Conservation (phyloP, 2,797 vertebrate genomes). For the Hippocampus kuda region DNA sequence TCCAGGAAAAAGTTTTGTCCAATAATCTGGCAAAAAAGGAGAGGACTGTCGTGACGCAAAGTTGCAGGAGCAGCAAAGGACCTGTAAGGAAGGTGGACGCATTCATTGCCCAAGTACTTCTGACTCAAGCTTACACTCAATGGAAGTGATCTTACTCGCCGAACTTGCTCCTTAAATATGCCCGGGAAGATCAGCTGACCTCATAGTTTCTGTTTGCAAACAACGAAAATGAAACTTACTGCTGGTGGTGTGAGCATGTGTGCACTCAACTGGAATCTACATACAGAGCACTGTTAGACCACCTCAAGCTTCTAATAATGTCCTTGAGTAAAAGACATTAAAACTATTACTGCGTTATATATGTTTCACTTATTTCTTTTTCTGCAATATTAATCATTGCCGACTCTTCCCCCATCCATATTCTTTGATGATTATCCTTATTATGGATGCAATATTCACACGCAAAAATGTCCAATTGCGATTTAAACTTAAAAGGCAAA, state of each 20-base stretch:
- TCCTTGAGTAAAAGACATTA: background rate
- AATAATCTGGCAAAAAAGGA: slow-evolving; percentile 16
- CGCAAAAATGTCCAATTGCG: no score
- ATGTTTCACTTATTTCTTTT: background rate
- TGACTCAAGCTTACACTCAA: background rate
- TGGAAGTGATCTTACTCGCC: background rate
- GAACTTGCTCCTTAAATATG: background rate
- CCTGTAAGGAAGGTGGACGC: slow-evolving; percentile 14
- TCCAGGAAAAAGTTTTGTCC: slow-evolving; percentile 18
- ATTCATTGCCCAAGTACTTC: slow-evolving; percentile 18
- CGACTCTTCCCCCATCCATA: background rate
- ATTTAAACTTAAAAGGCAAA: no score
- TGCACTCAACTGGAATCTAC: background rate
- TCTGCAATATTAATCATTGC: background rate
- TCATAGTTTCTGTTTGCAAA: slow-evolving; percentile 42
- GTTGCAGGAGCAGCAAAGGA: slow-evolving; percentile 35
- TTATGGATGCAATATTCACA: background rate
- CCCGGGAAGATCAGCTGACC: background rate
- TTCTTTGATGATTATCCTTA: background rate
- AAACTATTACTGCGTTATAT: background rate
- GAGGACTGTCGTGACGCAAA: slow-evolving; percentile 33
- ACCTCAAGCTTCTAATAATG: background rate
- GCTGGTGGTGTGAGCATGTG: no score
- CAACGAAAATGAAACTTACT: slow-evolving; percentile 36
- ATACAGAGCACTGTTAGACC: background rate